Evolutionary conservation across 1,140 invertebrate genomes (phyloP).

Genomic region (Achroia grisella): DNA sequence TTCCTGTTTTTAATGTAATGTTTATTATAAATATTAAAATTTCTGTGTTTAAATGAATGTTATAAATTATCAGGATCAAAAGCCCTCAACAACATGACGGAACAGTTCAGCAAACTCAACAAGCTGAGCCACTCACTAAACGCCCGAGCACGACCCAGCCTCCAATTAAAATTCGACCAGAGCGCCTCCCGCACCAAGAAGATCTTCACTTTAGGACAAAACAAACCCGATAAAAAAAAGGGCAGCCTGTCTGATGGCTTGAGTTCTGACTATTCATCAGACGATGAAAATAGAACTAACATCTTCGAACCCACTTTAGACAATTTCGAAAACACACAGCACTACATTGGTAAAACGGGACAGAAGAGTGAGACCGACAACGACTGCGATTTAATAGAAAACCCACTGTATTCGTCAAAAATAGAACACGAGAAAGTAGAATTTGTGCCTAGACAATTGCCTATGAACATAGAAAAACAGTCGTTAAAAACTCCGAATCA

Average conservation of each 20-base stretch:
- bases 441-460: slow-evolving; percentile 56
- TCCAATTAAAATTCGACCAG: slow-evolving; percentile 59
- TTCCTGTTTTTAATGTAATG: too few species aligned
- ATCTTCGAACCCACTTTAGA: slow-evolving; percentile 72
- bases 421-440: slow-evolving; percentile 54
- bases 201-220: slow-evolving; percentile 70
- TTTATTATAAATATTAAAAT: background rate
- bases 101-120: slow-evolving; percentile 88
- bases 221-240: slow-evolving; percentile 57
- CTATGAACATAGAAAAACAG: slow-evolving; percentile 30
- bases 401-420: slow-evolving; percentile 67
- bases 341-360: slow-evolving; percentile 59
- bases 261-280: slow-evolving; percentile 68
- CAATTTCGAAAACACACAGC: slow-evolving; percentile 67
- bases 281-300: slow-evolving; percentile 68
- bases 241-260: slow-evolving; percentile 66
- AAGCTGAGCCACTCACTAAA: slow-evolving; percentile 82
- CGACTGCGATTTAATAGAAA: slow-evolving; percentile 60
- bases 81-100: slow-evolving; percentile 87
- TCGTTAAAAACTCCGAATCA: slow-evolving; percentile 48
- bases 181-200: slow-evolving; percentile 53
- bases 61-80: slow-evolving; percentile 75
- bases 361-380: slow-evolving; percentile 43
- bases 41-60: background rate
- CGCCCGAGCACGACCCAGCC: slow-evolving; percentile 58